Evolutionary conservation across 2,113 vertebrate species (phyloP), one percentile per base, ranked within the genome.

Genomic region (Centropristis striata): DNA sequence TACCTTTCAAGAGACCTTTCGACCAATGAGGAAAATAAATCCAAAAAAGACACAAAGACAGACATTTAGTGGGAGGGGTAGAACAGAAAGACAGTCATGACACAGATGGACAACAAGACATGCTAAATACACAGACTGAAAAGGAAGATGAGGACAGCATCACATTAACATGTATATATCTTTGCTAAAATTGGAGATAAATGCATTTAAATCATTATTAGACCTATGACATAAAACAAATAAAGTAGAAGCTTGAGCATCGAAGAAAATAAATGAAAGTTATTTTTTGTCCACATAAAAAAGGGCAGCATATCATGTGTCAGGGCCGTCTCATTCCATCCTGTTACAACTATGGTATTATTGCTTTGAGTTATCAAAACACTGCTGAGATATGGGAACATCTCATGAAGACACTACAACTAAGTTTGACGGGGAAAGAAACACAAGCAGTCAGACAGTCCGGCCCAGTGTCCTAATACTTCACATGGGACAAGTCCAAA

Each of bases 1-100:
- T 96, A 94, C 93, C 94, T 96, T 95, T 94, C 92, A 80, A 93
- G 92, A 93, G 93, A 95, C 91, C 94, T 95, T 85, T 93, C 91
- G 80, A 92, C 86, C 92, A 94, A 92, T 85, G 88, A 93, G 86
- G 86, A 93, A 93, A 70, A 80, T 23, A 94, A 79, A 88, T 94
- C n/a, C 90, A 90, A 28, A 91, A 68, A 50, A 88, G 85, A 84
- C 80, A 88, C 50, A 93, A 82, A 92, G 81, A 85, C 65, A 91
- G 84, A 69, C 63, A 83, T 18, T 70, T 65, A 79, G 57, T 78
- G 81, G 70, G 71, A 61, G 51, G 63, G 70, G 57, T 51, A 74
- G 71, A 88, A 86, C 66, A 89, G 79, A 79, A 71, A 83, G 32
- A 75, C 73, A 63, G 75, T 72, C 41, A 78, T 74, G 75, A 84